A percentile compares a stretch with the other conserved stretches of the same genome.
Evolutionary conservation across 2,888 invertebrate genomes (phyloP).

Genomic region (Liopterus haemorrhoidalis): DNA sequence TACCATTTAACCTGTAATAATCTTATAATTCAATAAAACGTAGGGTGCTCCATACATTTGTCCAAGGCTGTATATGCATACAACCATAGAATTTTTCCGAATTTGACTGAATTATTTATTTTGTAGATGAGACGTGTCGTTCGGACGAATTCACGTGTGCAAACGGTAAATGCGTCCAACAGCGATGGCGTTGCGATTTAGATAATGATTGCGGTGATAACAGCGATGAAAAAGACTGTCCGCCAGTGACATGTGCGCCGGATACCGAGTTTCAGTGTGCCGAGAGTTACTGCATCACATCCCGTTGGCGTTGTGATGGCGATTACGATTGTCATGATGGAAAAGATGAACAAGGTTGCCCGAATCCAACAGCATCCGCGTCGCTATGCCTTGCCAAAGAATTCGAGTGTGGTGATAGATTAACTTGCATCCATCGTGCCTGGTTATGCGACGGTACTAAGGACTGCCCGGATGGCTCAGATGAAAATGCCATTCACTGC

Average conservation of each 20-base stretch:
- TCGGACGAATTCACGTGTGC: slow-evolving; percentile 89
- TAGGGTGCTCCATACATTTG: no score
- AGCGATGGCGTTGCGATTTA: slow-evolving; percentile 78
- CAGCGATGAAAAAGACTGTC: slow-evolving; percentile 75
- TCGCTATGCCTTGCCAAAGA: slow-evolving; percentile 67
- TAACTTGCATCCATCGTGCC: slow-evolving; percentile 72
- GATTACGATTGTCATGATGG: slow-evolving; percentile 79
- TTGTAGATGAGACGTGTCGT: slow-evolving; percentile 80
- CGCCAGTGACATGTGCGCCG: slow-evolving; percentile 61
- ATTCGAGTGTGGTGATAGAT: slow-evolving; percentile 71
- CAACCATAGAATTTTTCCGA: no score
- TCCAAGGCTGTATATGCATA: no score
- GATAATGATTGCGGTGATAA: slow-evolving; percentile 84
- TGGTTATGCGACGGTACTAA: slow-evolving; percentile 82
- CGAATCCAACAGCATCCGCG: slow-evolving; percentile 46
- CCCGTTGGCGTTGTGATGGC: slow-evolving; percentile 81
- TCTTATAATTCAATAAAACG: no score
- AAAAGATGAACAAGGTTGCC: slow-evolving; percentile 73
- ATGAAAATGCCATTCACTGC: slow-evolving; percentile 64
- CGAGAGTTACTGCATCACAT: slow-evolving; percentile 70
- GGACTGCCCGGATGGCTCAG: slow-evolving; percentile 78
- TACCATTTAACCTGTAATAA: no score
- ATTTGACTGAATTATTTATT: no score
- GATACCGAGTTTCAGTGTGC: slow-evolving; percentile 69
- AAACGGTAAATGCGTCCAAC: slow-evolving; percentile 82